These are phyloP conservation scores for Psilopsiagon aurifrons DNA, from an alignment of 2,113 vertebrate genomes.

Conservation along the genomic window DNA sequence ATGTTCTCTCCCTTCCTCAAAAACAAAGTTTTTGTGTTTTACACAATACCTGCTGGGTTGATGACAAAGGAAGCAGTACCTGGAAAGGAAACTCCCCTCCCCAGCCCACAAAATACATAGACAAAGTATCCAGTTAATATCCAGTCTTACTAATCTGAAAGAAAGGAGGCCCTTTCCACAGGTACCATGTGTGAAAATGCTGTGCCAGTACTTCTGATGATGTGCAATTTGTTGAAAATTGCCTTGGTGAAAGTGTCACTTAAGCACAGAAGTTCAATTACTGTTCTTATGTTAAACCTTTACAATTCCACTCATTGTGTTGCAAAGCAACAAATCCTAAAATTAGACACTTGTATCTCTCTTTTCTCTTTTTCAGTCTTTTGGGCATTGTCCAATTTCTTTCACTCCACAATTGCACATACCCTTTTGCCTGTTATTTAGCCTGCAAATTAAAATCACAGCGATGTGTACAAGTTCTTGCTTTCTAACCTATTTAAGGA, in stretches of 20 bases:
- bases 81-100: not conserved
- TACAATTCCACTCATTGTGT: not conserved
- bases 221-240: slow-evolving; percentile 45
- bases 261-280: slow-evolving; percentile 23
- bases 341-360: slow-evolving; percentile 31
- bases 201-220: not conserved
- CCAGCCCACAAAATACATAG: not conserved
- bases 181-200: not conserved
- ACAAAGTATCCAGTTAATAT: not conserved
- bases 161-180: not conserved
- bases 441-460: not conserved
- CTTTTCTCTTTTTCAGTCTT: slow-evolving; percentile 33
- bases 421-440: slow-evolving; percentile 15
- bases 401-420: slow-evolving; percentile 51
- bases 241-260: not conserved
- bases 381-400: slow-evolving; percentile 23
- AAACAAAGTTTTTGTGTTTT: not conserved
- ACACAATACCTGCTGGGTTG: not conserved
- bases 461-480: not conserved
- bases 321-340: slow-evolving; percentile 24
- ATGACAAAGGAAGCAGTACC: not conserved
- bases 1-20: not conserved
- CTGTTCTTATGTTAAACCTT: slow-evolving; percentile 27
- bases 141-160: not conserved
- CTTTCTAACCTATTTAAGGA: slow-evolving; percentile 34